Evolutionary conservation across 1,140 invertebrate genomes (phyloP).

Genomic region (Polypedilum pembai): DNA sequence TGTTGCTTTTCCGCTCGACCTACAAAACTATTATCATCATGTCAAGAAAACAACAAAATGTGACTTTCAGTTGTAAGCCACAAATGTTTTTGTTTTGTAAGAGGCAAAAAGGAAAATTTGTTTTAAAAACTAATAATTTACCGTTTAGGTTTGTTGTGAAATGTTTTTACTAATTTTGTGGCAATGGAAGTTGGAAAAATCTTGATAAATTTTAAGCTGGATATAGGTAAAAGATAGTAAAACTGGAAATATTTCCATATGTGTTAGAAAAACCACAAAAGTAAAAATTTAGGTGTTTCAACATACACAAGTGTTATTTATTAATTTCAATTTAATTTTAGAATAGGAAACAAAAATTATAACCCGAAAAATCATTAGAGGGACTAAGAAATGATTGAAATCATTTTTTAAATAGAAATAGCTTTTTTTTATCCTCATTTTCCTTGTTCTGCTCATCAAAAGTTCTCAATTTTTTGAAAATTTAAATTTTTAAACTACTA

Average conservation of each 20-base stretch:
- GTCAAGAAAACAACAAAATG: background rate
- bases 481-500: too few species aligned
- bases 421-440: too few species aligned
- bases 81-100: background rate
- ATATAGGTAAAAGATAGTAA: background rate
- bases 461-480: too few species aligned
- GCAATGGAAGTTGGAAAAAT: background rate
- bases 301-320: slow-evolving; percentile 18
- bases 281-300: background rate
- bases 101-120: background rate
- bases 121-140: slow-evolving; percentile 20
- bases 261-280: background rate
- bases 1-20: slow-evolving; percentile 2
- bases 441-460: too few species aligned
- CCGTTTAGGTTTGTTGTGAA: background rate
- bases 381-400: too few species aligned
- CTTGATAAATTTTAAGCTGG: background rate
- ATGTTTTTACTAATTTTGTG: background rate
- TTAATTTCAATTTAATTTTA: slow-evolving; percentile 25
- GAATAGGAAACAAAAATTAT: background rate
- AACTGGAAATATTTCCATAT: background rate
- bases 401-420: too few species aligned
- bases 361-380: too few species aligned
- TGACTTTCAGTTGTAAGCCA: background rate
- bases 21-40: slow-evolving; percentile 19